Evolutionary conservation across 1,140 invertebrate genomes (phyloP), one percentile per base, ranked within the genome.

Genomic region (Tachypleus tridentatus): DNA sequence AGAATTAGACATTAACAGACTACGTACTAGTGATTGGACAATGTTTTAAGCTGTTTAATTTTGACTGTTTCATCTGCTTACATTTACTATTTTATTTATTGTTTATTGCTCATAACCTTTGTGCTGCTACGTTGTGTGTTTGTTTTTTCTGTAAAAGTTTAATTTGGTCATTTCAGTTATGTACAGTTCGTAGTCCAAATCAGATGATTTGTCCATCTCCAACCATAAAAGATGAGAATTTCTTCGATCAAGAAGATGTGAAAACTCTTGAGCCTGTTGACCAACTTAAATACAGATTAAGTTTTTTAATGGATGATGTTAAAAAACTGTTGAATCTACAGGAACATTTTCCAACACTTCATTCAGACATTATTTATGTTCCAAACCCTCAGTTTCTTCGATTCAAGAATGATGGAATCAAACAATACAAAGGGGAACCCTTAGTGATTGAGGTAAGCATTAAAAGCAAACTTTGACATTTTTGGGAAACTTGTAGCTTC

Each of bases 131-230:
- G 29, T 29, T 29, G 29, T 29, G 29, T 29, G 29, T 29, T 29
- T 29, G 29, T 29, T 29, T 29, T 29, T 29, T 2, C 29, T 29
- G 29, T 29, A 29, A 29, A 29, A 29, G 29, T 29, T 29, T 29
- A 29, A 29, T 29, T 29, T 29, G 29, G 29, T 29, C 29, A 29
- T 29, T 29, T 29, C 29, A 29, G 29, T 29, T 29, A 29, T 98
- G 96, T 76, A 82, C 81, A 50, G 90, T 97, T 5, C 76, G 94
- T 8, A 94, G 89, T 77, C 81, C 86, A 7, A 91, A 87, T 63
- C 87, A 90, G 77, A 97, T 98, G 91, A 88, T 92, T 76, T 98
- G 96, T 75, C 91, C 91, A 0, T 93, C 91, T 69, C 95, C 96
- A 29, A 29, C 29, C 29, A 29, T 29, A 29, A 29, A 29, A 29